phyloP scores from a whole-genome alignment of 2,113 vertebrate genomes.

The Brachypteracias leptosomus region DNA sequence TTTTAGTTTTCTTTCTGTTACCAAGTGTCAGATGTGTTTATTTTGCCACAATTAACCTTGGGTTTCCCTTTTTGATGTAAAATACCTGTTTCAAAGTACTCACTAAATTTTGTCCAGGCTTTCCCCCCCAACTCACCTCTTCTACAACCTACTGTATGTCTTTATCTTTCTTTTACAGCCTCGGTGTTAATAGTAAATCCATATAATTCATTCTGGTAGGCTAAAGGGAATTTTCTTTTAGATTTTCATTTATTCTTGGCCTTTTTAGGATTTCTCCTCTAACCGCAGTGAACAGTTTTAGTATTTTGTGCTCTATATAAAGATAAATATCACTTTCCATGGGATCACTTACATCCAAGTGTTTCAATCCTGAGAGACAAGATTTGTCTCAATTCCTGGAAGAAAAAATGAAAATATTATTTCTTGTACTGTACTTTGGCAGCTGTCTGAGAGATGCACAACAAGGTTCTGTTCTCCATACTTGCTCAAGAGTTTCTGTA shows the following conservation, averaged over 20 bases:
- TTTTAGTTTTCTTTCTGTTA: background rate
- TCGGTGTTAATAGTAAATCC: conserved; percentile 38
- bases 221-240: conserved; percentile 26
- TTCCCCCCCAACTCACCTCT: background rate
- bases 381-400: background rate
- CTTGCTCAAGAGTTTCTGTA: background rate
- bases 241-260: background rate
- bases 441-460: background rate
- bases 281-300: background rate
- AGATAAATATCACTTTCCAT: background rate
- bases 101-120: background rate
- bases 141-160: background rate
- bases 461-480: background rate
- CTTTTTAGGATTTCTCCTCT: conserved; percentile 9
- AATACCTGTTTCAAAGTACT: conserved; percentile 45
- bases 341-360: background rate
- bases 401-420: background rate
- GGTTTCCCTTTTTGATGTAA: background rate
- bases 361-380: background rate
- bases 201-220: conserved; percentile 24
- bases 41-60: background rate
- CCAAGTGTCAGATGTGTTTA: background rate
- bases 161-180: conserved; percentile 14
- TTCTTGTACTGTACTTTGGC: background rate
- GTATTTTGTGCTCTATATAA: background rate